Evolutionary conservation across 2,113 vertebrate species (phyloP).

Genomic region (Isichthys henryi): DNA sequence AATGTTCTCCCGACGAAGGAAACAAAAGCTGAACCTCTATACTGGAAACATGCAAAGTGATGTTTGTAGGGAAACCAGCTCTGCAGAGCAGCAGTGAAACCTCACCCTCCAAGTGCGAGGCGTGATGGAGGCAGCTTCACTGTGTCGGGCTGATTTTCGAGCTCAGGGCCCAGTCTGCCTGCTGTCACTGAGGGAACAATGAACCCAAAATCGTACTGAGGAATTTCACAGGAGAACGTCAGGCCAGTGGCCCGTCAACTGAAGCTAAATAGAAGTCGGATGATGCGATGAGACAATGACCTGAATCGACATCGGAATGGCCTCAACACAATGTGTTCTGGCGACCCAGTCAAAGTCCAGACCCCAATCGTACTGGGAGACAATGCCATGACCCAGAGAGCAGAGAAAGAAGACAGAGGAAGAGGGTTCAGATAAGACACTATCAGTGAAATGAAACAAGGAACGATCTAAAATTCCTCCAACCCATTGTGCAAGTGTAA

Average conservation of each 20-base stretch:
- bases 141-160: background rate
- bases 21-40: background rate
- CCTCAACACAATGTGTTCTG: background rate
- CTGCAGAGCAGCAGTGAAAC: background rate
- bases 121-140: background rate
- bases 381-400: too few relatives aligned
- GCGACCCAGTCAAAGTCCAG: background rate
- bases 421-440: too few relatives aligned
- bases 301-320: background rate
- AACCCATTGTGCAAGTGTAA: background rate
- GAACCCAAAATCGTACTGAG: background rate
- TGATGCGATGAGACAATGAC: background rate
- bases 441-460: background rate
- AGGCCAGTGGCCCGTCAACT: background rate
- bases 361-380: background rate
- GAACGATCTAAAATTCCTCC: background rate
- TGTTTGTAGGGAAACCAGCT: background rate
- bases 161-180: background rate
- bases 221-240: background rate
- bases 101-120: background rate
- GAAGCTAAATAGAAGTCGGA: background rate
- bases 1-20: background rate
- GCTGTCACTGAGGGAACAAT: background rate
- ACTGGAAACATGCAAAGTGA: background rate
- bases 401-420: too few relatives aligned